phyloP scores from a whole-genome alignment of 2,797 vertebrate species.

The Florisuga fusca region DNA sequence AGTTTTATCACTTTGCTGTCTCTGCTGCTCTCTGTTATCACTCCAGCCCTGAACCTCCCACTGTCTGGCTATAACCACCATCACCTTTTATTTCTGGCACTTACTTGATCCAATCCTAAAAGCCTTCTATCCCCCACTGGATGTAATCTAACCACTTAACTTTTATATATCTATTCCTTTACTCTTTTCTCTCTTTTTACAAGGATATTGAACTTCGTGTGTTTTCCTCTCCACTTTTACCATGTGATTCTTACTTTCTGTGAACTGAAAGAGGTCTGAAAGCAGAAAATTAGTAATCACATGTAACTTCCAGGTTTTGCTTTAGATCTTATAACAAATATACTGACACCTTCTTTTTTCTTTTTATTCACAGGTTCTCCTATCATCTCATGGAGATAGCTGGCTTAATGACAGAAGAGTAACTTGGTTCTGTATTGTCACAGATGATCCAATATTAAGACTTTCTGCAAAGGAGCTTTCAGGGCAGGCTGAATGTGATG shows the following conservation, averaged over 20 bases:
- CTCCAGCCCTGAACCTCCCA: not conserved
- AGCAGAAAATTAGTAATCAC: not conserved
- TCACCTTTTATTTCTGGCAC: not conserved
- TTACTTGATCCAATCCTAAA: not conserved
- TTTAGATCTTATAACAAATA: slow-evolving; percentile 9
- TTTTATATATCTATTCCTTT: not conserved
- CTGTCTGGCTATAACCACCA: not conserved
- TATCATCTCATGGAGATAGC: not conserved
- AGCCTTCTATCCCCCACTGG: not conserved
- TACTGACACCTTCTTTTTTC: not conserved
- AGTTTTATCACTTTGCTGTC: not conserved
- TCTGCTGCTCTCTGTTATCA: slow-evolving; percentile 12
- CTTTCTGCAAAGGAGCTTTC: not conserved
- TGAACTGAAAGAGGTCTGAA: not conserved
- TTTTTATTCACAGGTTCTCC: slow-evolving; percentile 2
- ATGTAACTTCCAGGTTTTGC: not conserved
- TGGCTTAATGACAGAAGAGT: not conserved
- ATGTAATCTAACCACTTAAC: slow-evolving; percentile 17
- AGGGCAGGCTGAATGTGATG: not conserved
- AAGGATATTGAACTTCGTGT: not conserved
- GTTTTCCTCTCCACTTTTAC: not conserved
- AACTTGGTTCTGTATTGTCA: not conserved
- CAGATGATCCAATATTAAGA: not conserved
- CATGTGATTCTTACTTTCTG: not conserved
- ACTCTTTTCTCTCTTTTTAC: not conserved